These are phyloP conservation scores for Rhyzopertha dominica DNA, from an alignment of 1,140 invertebrate genomes.

Conservation along the genomic window DNA sequence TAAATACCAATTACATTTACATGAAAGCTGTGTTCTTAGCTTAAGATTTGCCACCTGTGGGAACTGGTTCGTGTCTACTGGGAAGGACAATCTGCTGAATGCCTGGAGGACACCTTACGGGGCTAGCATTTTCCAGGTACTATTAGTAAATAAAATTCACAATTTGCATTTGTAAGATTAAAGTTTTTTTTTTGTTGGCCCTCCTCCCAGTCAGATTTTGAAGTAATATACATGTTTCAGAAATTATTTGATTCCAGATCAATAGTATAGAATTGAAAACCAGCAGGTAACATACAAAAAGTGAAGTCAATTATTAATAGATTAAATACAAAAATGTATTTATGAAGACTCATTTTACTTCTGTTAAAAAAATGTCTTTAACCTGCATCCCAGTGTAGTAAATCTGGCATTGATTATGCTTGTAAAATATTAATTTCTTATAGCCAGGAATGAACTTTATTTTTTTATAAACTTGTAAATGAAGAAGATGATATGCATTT, in stretches of 20 bases:
- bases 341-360: too few relatives aligned
- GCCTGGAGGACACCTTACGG: constrained; percentile 98
- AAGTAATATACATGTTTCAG: background rate
- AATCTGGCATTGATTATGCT: too few relatives aligned
- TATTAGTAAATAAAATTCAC: constrained; percentile 7
- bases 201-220: background rate
- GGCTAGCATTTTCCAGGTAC: constrained; percentile 96
- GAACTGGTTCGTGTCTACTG: constrained; percentile 99
- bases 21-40: constrained; percentile 97
- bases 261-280: constrained; percentile 5
- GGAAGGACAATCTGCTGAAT: constrained; percentile 97
- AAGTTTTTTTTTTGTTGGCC: background rate
- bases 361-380: too few relatives aligned
- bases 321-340: too few relatives aligned
- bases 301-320: too few relatives aligned
- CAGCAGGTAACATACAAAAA: too few relatives aligned
- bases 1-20: constrained; percentile 95
- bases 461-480: too few relatives aligned
- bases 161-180: constrained; percentile 2
- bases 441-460: too few relatives aligned
- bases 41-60: constrained; percentile 94
- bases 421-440: too few relatives aligned
- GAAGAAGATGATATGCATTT: too few relatives aligned
- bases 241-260: background rate
- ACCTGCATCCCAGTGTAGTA: too few relatives aligned